Conservation (phyloP, 1,140 invertebrate species). For the Philotrypesis tridentata region DNA sequence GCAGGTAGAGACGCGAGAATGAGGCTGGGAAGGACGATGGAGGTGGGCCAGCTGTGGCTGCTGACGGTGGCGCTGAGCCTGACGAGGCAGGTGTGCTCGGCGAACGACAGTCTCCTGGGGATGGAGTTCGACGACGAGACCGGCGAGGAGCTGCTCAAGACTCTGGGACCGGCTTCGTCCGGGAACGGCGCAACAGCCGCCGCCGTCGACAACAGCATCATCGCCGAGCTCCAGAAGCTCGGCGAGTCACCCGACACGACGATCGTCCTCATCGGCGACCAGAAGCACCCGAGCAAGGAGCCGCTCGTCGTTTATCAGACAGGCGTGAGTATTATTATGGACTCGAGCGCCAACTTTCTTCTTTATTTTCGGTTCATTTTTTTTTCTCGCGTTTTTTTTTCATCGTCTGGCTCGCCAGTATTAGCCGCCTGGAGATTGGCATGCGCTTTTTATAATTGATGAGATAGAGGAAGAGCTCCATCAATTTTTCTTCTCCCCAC, state of each 20-base stretch:
- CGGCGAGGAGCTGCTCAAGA: conserved; percentile 62
- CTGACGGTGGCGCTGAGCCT: conserved; percentile 40
- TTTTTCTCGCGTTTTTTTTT: too few relatives aligned
- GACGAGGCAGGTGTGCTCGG: conserved; percentile 35
- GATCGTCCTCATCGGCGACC: conserved; percentile 14
- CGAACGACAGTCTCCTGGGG: conserved; percentile 53
- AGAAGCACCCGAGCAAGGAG: conserved; percentile 52
- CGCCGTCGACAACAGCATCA: conserved; percentile 57
- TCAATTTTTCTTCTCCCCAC: too few relatives aligned
- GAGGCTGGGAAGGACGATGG: conserved; percentile 53
- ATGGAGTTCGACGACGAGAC: conserved; percentile 57
- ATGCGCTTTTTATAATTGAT: too few relatives aligned
- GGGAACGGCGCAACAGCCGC: too few relatives aligned
- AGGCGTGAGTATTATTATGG: conserved; percentile 64
- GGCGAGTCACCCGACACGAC: background rate
- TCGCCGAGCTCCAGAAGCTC: conserved; percentile 61
- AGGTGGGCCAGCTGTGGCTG: conserved; percentile 49
- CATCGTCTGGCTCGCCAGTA: too few relatives aligned
- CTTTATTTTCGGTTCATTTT: background rate
- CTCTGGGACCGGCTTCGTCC: conserved; percentile 57
- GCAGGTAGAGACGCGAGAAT: too few relatives aligned
- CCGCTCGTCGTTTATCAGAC: conserved; percentile 69
- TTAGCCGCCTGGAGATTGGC: too few relatives aligned
- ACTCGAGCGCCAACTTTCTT: background rate
- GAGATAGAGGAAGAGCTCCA: too few relatives aligned